Percentiles rank a stretch among this genome's conserved stretches.
phyloP scores from a whole-genome alignment of 2,797 vertebrate genomes.

The Tiaroga cobitis region DNA sequence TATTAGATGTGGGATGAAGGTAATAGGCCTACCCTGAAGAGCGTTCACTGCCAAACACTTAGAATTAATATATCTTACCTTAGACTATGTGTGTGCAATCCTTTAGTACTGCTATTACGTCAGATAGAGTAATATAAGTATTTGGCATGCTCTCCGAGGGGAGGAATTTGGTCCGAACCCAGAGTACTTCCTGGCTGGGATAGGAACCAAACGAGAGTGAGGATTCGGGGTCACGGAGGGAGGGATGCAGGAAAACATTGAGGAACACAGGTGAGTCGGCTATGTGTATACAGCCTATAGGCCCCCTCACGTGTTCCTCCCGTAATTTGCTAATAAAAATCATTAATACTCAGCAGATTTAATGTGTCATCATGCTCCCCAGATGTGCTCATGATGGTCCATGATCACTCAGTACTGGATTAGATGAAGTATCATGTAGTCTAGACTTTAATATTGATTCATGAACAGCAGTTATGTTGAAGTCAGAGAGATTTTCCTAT shows the following conservation, averaged over 20 bases:
- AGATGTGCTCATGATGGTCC: background rate
- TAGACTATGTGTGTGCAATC: background rate
- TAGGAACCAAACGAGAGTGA: background rate
- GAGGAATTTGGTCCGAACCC: background rate
- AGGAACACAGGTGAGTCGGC: background rate
- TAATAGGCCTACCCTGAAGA: conserved; percentile 21
- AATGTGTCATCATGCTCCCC: background rate
- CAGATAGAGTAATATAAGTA: background rate
- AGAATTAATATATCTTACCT: conserved; percentile 3
- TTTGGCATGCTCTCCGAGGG: too few species aligned
- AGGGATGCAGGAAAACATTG: background rate
- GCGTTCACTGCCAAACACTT: conserved; percentile 23
- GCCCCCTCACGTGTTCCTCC: background rate
- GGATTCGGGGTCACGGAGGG: background rate
- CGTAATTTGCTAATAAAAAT: background rate
- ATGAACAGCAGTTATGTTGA: too few species aligned
- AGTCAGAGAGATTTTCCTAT: background rate
- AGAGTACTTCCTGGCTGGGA: background rate
- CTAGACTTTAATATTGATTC: background rate
- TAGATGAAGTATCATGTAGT: background rate
- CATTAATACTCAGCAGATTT: background rate
- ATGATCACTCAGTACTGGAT: background rate
- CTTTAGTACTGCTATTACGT: background rate
- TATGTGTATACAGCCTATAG: background rate
- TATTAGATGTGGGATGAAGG: conserved; percentile 9